Percentiles rank a stretch among this genome's conserved stretches.
Conservation (phyloP, 1,140 invertebrate species). For the Zaprionus taronus region DNA sequence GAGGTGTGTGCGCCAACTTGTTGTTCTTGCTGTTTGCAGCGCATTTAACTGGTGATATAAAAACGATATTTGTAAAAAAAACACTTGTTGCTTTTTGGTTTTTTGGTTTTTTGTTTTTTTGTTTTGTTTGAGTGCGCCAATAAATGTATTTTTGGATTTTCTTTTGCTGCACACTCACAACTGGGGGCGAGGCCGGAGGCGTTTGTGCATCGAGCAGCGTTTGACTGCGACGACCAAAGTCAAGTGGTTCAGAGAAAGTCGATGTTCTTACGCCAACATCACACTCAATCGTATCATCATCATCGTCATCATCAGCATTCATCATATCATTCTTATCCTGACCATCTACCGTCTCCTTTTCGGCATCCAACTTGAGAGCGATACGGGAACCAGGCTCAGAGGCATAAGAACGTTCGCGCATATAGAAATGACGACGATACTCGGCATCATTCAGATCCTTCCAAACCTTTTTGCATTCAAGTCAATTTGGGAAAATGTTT, state of each 20-base stretch:
- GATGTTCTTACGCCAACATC: constrained; percentile 70
- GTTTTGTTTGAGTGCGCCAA: constrained; percentile 61
- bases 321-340: constrained; percentile 18
- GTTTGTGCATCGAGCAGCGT: constrained; percentile 59
- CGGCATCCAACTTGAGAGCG: constrained; percentile 68
- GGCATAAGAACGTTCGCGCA: constrained; percentile 81
- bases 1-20: constrained; percentile 61
- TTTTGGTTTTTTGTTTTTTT: constrained; percentile 3
- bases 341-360: constrained; percentile 47
- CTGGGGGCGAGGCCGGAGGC: constrained; percentile 27
- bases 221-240: constrained; percentile 77
- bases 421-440: constrained; percentile 80
- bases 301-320: constrained; percentile 44
- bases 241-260: constrained; percentile 84
- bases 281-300: constrained; percentile 74
- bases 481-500: neutral
- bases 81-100: constrained; percentile 24
- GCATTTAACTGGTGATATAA: constrained; percentile 55
- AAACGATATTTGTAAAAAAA: constrained; percentile 46
- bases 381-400: constrained; percentile 81
- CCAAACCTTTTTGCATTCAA: constrained; percentile 75
- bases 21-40: constrained; percentile 56
- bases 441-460: constrained; percentile 80
- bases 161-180: constrained; percentile 67
- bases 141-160: constrained; percentile 56